Evolutionary conservation across 2,113 vertebrate genomes (phyloP).

Genomic region (Epinephelus lanceolatus): DNA sequence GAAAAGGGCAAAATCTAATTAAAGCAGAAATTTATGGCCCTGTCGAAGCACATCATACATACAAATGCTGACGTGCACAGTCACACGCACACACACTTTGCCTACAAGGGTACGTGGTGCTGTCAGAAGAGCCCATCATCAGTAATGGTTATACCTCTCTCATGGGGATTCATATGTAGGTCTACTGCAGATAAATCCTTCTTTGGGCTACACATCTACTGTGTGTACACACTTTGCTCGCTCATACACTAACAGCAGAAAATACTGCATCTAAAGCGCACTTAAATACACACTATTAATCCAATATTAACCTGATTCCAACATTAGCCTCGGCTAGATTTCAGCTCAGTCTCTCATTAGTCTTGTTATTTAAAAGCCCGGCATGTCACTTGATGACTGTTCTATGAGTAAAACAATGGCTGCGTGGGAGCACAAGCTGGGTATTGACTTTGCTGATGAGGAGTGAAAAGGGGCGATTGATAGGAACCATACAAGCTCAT

Average conservation of each 20-base stretch:
- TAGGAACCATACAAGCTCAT: background rate
- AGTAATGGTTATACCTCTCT: constrained; percentile 36
- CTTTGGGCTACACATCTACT: constrained; percentile 17
- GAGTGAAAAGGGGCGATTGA: background rate
- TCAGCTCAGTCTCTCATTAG: background rate
- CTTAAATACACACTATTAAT: constrained; percentile 6
- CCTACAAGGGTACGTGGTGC: constrained; percentile 26
- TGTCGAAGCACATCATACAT: constrained; percentile 54
- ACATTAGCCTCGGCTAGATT: background rate
- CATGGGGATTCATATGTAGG: constrained; percentile 38
- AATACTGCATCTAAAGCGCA: background rate
- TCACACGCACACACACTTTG: constrained; percentile 26
- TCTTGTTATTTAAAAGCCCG: background rate
- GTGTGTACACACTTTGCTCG: background rate
- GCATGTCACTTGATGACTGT: background rate
- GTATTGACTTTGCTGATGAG: background rate
- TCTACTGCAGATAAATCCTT: constrained; percentile 35
- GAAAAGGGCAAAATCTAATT: constrained; percentile 71
- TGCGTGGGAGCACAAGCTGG: background rate
- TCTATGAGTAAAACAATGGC: background rate
- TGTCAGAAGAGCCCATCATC: constrained; percentile 50
- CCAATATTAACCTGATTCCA: constrained; percentile 22
- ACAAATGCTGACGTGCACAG: constrained; percentile 37
- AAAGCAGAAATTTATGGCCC: constrained; percentile 69
- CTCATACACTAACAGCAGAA: constrained; percentile 1